Percentiles rank a stretch among this genome's conserved stretches.
Conservation (phyloP, 2,113 vertebrate species). For the Pelmatolapia mariae region DNA sequence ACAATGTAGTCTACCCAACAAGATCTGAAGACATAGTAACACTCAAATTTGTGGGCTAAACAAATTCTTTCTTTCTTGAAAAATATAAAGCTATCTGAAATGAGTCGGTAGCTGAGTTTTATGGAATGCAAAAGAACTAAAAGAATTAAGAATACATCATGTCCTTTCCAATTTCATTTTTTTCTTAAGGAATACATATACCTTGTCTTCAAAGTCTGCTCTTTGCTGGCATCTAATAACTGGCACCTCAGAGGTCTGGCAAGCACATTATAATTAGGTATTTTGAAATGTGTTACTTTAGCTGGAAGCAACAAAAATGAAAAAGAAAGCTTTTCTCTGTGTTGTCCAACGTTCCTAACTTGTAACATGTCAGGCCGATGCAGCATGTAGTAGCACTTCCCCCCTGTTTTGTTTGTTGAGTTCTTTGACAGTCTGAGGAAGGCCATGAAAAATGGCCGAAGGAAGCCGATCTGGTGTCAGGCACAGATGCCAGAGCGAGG, state of each 20-base stretch:
- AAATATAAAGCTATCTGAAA: neutral
- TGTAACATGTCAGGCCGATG: neutral
- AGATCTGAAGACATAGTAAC: neutral
- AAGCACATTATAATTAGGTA: constrained; percentile 28
- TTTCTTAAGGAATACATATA: constrained; percentile 8
- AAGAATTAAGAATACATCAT: neutral
- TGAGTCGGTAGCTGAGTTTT: neutral
- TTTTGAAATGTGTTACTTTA: constrained; percentile 17
- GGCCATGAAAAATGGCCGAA: constrained; percentile 29
- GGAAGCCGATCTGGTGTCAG: constrained; percentile 10
- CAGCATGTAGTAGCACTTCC: neutral
- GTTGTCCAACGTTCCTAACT: constrained; percentile 1
- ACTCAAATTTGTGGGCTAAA: neutral
- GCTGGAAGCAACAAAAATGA: constrained; percentile 15
- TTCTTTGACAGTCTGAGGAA: constrained; percentile 14
- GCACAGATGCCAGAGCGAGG: constrained; percentile 54
- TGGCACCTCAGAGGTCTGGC: neutral
- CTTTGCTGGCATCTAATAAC: constrained; percentile 9
- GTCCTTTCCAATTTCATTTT: constrained; percentile 2
- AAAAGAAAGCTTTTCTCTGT: constrained; percentile 14
- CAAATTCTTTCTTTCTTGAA: neutral
- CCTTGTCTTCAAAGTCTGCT: constrained; percentile 8
- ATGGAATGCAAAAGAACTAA: neutral
- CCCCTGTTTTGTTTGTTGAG: neutral
- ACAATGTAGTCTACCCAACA: neutral